Base-by-base conservation (phyloP, 2,113 vertebrate genomes). In the Ictalurus furcatus region DNA sequence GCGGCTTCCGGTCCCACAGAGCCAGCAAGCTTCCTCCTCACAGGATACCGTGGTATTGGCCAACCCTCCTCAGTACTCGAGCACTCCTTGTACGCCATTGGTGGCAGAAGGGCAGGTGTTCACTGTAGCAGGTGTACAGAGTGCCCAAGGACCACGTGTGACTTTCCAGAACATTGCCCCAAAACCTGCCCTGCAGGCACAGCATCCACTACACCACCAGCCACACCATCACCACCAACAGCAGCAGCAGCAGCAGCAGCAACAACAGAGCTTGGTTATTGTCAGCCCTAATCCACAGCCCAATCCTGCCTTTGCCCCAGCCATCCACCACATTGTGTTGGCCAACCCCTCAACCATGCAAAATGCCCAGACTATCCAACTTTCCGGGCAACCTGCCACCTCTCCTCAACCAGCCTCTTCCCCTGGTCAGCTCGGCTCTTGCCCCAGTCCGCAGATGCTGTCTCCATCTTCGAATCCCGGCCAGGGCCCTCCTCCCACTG, bases 311-410 rank as follows among this genome's bases (percentile, higher is more conserved):
- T 99, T 98, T 2, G 94, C 97, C 94, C 98, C 98, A 87, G 98
- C 98, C 94, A 98, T 99, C 94, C 98, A 99, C 94, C 98, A 99
- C 93, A 99, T 99, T 37, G 97, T 99, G 93, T 97, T 99, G 78
- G 93, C 98, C 94, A 99, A 98, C 93, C 97, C 98, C 91, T 94
- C 97, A 87, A 92, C 96, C 92, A 92, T 99, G 93, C 96, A 97
- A 1, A 87, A 95, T 85, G 93, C 96, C 88, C 98, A 98, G 89
- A 94, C 97, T 91, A 97, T 99, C 92, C 98, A 99, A 94, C 92
- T 98, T 92, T 92, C 97, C 54, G 97, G 97, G 61, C 98, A 98
- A 86, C 94, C 97, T 8, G 96, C 93, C 92, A 92, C 97, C 89
- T 94, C 97, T 93, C 96, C 97, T 88, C 96, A 94, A 37, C 96